These are phyloP conservation scores for Agraylea sexmaculata DNA, from an alignment of 1,140 invertebrate species.

Conservation along the genomic window DNA sequence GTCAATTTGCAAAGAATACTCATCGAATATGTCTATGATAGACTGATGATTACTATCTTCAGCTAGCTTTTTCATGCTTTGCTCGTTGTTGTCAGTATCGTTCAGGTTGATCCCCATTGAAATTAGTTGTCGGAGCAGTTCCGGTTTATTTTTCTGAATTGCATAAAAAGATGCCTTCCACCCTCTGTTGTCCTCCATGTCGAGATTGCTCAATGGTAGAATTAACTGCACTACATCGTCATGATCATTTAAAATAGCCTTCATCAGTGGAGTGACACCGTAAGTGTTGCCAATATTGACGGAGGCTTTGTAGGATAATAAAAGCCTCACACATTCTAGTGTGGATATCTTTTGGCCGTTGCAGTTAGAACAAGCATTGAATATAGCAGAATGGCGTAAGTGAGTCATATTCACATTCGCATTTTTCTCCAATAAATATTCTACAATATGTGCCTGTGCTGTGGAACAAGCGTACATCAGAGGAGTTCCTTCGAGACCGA, in stretches of 20 bases:
- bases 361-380: conserved; percentile 28
- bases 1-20: background rate
- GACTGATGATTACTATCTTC: background rate
- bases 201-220: conserved; percentile 34
- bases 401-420: conserved; percentile 29
- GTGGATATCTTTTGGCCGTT: conserved; percentile 26
- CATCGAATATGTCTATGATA: background rate
- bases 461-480: conserved; percentile 28
- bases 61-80: background rate
- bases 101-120: background rate
- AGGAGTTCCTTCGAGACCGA: too few species aligned
- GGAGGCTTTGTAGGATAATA: conserved; percentile 27
- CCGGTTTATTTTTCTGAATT: background rate
- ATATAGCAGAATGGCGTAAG: background rate
- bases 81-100: conserved; percentile 2
- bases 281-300: conserved; percentile 35
- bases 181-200: conserved; percentile 43
- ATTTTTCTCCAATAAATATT: conserved; percentile 25
- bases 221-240: conserved; percentile 34
- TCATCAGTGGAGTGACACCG: conserved; percentile 44
- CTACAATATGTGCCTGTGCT: conserved; percentile 23
- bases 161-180: conserved; percentile 28
- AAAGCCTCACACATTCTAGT: conserved; percentile 25
- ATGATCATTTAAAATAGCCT: conserved; percentile 33
- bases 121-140: conserved; percentile 8